A percentile compares a stretch with the other conserved stretches of the same genome.
These are phyloP conservation scores for Callipepla squamata DNA, from an alignment of 2,113 vertebrate species.

Conservation along the genomic window DNA sequence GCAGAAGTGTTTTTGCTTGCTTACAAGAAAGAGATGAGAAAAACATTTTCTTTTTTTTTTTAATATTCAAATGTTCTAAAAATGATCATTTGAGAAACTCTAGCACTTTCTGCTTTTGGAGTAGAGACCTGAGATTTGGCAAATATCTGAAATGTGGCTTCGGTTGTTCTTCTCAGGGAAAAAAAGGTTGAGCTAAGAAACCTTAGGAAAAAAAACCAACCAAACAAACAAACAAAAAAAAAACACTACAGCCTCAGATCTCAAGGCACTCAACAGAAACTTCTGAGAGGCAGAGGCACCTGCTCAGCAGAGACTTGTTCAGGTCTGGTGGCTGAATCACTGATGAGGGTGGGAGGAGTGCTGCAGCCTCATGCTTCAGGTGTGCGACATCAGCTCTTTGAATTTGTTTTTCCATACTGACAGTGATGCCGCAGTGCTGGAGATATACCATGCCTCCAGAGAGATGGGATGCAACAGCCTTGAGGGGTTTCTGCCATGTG, in stretches of 20 bases:
- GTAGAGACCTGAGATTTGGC: conserved; percentile 20
- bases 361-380: not conserved
- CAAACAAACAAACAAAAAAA: too few relatives aligned
- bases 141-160: not conserved
- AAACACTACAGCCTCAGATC: not conserved
- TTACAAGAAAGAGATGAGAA: not conserved
- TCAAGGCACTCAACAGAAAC: conserved; percentile 5
- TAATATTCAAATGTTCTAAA: not conserved
- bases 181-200: conserved; percentile 23
- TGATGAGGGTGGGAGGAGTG: not conserved
- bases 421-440: not conserved
- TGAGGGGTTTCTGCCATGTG: not conserved
- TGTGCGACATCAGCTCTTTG: not conserved
- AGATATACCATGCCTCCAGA: not conserved
- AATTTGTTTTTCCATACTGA: not conserved
- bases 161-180: not conserved
- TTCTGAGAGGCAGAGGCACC: conserved; percentile 5
- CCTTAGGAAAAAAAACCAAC: not conserved
- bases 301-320: conserved; percentile 3
- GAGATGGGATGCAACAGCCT: not conserved
- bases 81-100: conserved; percentile 13
- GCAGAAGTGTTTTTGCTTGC: not conserved
- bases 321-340: not conserved
- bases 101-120: not conserved
- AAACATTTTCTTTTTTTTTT: not conserved